Conservation (phyloP, 2,113 vertebrate species). For the Actenoides hombroni region DNA sequence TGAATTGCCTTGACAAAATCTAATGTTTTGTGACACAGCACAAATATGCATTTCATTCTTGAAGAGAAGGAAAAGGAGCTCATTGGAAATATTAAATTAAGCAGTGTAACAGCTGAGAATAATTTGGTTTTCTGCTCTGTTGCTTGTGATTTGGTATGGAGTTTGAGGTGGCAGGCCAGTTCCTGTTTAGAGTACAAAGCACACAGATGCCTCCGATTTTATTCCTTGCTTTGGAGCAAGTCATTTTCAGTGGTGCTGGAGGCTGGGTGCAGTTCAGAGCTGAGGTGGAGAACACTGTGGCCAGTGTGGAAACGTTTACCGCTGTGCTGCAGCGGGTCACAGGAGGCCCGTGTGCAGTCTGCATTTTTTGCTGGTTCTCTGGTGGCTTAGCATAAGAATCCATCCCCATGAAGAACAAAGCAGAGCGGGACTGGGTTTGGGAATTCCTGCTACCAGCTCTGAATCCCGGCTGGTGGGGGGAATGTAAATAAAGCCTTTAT, state of each 20-base stretch:
- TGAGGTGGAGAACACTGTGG: neutral
- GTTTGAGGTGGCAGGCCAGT: constrained; percentile 78
- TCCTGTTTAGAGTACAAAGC: constrained; percentile 56
- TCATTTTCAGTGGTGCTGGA: neutral
- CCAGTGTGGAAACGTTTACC: neutral
- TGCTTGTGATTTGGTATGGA: constrained; percentile 84
- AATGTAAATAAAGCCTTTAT: neutral
- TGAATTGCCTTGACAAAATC: constrained; percentile 86
- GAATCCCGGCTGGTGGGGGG: neutral
- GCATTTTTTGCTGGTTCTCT: neutral
- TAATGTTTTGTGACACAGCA: constrained; percentile 94
- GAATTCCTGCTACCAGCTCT: neutral
- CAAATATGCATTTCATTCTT: constrained; percentile 85
- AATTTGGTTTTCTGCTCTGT: constrained; percentile 98
- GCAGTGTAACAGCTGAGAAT: constrained; percentile 94
- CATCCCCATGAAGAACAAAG: neutral
- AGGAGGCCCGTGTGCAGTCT: neutral
- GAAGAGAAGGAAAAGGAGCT: constrained; percentile 82
- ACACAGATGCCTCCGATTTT: neutral
- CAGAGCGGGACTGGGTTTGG: neutral
- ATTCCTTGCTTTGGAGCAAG: neutral
- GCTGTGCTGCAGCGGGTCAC: rapidly evolving
- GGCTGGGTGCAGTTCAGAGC: neutral
- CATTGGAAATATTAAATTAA: constrained; percentile 99
- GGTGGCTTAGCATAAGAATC: neutral